Percentiles rank a stretch among this genome's conserved stretches.
Conservation (phyloP, 2,113 vertebrate species). For the Cacatua alba region DNA sequence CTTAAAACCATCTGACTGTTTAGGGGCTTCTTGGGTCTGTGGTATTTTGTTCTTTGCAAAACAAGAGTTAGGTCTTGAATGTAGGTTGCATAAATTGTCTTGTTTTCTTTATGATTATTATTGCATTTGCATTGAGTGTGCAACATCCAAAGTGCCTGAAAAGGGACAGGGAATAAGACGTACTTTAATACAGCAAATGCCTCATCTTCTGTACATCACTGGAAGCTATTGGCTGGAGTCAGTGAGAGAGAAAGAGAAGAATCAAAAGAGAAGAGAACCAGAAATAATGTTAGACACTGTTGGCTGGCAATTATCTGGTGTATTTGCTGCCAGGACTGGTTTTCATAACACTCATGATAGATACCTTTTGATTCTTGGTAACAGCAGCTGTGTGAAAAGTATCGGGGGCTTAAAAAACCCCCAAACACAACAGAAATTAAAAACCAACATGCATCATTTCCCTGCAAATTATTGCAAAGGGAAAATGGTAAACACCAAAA, state of each 20-base stretch:
- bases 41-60: not conserved
- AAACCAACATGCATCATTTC: not conserved
- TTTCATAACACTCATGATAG: not conserved
- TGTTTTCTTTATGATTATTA: slow-evolving; percentile 26
- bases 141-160: slow-evolving; percentile 30
- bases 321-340: not conserved
- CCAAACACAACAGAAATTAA: not conserved
- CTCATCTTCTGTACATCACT: slow-evolving; percentile 39
- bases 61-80: not conserved
- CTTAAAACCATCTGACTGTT: not conserved
- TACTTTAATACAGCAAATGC: slow-evolving; percentile 56
- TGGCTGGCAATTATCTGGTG: not conserved
- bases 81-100: not conserved
- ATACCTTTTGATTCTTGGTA: slow-evolving; percentile 51
- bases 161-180: not conserved
- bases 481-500: slow-evolving; percentile 21
- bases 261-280: not conserved
- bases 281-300: not conserved
- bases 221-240: slow-evolving; percentile 8
- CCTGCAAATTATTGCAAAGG: not conserved
- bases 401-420: not conserved
- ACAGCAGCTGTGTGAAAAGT: slow-evolving; percentile 44
- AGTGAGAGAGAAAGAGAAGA: not conserved
- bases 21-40: not conserved
- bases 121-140: slow-evolving; percentile 11